These are phyloP conservation scores for Machimus atricapillus DNA, from an alignment of 2,888 invertebrate species.

Conservation along the genomic window DNA sequence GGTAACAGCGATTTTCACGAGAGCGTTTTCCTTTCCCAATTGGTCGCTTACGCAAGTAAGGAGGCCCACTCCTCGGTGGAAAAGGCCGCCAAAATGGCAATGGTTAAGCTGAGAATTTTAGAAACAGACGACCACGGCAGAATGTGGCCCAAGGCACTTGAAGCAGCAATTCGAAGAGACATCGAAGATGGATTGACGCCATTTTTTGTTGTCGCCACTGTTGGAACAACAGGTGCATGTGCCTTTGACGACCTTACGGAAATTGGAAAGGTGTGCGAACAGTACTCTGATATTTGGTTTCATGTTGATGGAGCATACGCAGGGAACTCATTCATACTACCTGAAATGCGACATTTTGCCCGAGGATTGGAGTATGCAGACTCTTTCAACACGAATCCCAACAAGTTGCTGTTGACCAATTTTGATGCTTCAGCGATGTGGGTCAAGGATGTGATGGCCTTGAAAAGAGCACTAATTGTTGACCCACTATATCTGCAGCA, in stretches of 20 bases:
- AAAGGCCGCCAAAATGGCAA: constrained; percentile 79
- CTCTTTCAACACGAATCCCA: constrained; percentile 88
- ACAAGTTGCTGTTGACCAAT: constrained; percentile 85
- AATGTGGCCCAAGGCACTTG: constrained; percentile 70
- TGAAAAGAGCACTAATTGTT: constrained; percentile 84
- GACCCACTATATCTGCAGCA: constrained; percentile 87
- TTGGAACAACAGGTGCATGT: constrained; percentile 84
- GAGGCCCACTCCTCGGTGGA: constrained; percentile 81
- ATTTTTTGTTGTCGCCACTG: constrained; percentile 81
- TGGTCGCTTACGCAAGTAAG: constrained; percentile 78
- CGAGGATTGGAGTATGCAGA: constrained; percentile 77
- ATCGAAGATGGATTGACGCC: constrained; percentile 77
- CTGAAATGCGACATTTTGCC: constrained; percentile 75
- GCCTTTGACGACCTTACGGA: constrained; percentile 83
- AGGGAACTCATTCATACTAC: constrained; percentile 85
- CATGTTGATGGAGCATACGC: constrained; percentile 91
- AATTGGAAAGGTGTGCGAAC: constrained; percentile 75
- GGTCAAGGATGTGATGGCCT: constrained; percentile 77
- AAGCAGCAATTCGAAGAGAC: constrained; percentile 75
- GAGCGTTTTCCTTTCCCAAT: constrained; percentile 75
- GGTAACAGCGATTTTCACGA: constrained; percentile 66
- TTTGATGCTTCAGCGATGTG: constrained; percentile 88
- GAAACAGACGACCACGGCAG: constrained; percentile 75
- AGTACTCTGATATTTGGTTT: constrained; percentile 72
- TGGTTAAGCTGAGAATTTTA: constrained; percentile 74